These are phyloP conservation scores for Sturnira hondurensis DNA, from an alignment of 2,113 vertebrate genomes.

Conservation along the genomic window DNA sequence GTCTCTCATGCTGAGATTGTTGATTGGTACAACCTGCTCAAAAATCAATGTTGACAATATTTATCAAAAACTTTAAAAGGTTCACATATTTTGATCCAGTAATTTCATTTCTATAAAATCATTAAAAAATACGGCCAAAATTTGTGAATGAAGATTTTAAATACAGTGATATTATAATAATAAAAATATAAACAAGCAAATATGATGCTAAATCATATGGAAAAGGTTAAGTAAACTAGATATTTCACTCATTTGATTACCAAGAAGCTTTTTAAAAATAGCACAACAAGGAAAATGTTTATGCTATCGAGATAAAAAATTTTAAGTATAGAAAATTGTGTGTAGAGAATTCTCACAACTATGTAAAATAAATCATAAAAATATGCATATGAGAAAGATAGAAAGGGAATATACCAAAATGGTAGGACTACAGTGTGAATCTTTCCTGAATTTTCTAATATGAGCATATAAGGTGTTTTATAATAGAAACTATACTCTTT, in stretches of 20 bases:
- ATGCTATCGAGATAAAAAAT: neutral
- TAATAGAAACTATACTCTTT: neutral
- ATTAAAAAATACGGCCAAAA: neutral
- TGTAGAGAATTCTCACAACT: neutral
- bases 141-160: constrained; percentile 12
- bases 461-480: neutral
- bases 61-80: neutral
- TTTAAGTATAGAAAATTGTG: neutral
- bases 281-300: neutral
- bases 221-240: neutral
- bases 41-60: neutral
- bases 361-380: neutral
- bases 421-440: neutral
- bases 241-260: neutral
- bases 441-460: neutral
- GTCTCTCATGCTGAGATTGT: neutral
- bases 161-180: constrained; percentile 9
- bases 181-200: constrained; percentile 2
- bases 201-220: neutral
- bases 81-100: neutral
- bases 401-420: neutral
- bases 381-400: neutral
- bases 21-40: neutral
- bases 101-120: constrained; percentile 31
- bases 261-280: neutral